Conservation (phyloP, 2,888 invertebrate species). For the Cryptus viduatorius region DNA sequence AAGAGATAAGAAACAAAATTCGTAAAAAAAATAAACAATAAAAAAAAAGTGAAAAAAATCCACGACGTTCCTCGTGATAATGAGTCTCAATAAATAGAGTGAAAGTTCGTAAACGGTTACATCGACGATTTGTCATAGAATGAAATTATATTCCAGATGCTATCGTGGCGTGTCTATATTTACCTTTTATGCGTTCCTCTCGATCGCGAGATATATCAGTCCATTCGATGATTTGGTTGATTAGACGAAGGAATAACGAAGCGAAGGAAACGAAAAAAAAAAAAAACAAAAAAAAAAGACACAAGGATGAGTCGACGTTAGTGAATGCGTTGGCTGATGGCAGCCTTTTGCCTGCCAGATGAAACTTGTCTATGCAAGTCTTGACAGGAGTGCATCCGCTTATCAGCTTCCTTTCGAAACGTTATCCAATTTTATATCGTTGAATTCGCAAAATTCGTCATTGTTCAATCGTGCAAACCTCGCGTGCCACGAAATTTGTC, state of each 20-base stretch:
- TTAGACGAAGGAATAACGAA: background rate
- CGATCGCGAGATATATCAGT: background rate
- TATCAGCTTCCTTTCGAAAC: constrained; percentile 47
- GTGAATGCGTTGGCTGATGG: constrained; percentile 65
- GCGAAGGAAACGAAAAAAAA: background rate
- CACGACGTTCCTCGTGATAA: constrained; percentile 28
- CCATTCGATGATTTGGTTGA: background rate
- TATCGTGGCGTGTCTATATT: constrained; percentile 49
- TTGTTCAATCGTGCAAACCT: background rate
- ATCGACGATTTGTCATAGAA: constrained; percentile 60
- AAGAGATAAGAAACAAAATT: background rate
- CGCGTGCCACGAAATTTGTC: background rate
- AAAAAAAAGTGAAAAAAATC: background rate
- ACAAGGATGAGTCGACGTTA: constrained; percentile 4
- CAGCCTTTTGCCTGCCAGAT: constrained; percentile 64
- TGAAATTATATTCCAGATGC: constrained; percentile 50
- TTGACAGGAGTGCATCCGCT: constrained; percentile 68
- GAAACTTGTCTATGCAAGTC: constrained; percentile 73
- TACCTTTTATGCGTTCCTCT: constrained; percentile 46
- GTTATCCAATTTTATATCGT: constrained; percentile 28
- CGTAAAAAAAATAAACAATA: constrained; percentile 19
- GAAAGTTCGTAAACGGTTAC: constrained; percentile 47
- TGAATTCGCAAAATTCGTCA: background rate
- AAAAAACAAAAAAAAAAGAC: background rate
- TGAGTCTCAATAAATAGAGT: constrained; percentile 41